Conservation (phyloP, 2,797 vertebrate genomes). For the Pseudopleuronectes americanus region DNA sequence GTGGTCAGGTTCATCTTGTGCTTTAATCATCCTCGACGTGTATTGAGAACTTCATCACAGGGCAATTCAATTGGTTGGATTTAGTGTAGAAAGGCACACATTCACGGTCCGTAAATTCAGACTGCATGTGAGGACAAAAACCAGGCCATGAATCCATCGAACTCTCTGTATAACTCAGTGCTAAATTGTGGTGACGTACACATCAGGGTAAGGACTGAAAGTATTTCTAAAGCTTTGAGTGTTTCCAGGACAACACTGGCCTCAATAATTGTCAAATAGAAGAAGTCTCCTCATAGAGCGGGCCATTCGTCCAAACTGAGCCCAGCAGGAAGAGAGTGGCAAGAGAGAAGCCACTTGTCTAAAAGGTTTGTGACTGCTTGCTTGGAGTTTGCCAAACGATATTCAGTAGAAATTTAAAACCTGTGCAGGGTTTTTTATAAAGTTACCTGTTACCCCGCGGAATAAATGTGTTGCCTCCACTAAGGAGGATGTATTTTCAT, state of each 20-base stretch:
- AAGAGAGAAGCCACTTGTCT: neutral
- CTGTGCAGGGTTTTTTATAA: neutral
- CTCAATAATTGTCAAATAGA: neutral
- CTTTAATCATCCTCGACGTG: too few species aligned
- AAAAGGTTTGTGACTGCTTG: neutral
- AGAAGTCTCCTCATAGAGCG: too few species aligned
- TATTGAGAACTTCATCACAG: too few species aligned
- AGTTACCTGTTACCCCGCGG: neutral
- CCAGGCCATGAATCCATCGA: neutral
- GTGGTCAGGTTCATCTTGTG: too few species aligned
- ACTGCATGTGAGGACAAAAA: neutral
- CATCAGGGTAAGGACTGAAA: neutral
- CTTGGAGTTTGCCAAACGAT: neutral
- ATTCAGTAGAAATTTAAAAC: neutral
- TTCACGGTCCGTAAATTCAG: neutral
- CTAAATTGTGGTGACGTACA: neutral
- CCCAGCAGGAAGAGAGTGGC: neutral
- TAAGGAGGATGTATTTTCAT: too few species aligned
- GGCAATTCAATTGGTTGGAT: neutral
- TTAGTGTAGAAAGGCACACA: neutral
- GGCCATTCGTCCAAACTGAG: neutral
- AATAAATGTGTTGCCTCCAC: too few species aligned
- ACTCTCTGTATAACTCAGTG: neutral
- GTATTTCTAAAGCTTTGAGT: neutral
- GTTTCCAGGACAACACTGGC: neutral